Conservation (phyloP, 2,888 invertebrate species). For the Panorpa germanica region DNA sequence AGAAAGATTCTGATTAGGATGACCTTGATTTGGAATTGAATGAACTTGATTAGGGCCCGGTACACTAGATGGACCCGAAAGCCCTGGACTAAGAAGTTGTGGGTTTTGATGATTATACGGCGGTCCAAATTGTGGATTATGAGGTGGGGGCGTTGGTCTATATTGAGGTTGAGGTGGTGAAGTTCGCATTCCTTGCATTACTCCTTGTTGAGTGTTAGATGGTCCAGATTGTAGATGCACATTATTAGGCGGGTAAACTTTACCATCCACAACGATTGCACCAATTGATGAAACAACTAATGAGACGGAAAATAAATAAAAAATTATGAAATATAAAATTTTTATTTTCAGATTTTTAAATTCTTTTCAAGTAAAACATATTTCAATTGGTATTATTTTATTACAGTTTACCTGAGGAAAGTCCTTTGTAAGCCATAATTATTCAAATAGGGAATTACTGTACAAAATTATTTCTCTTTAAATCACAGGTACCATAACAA, state of each 20-base stretch:
- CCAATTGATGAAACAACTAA: slow-evolving; percentile 59
- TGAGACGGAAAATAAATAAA: slow-evolving; percentile 13
- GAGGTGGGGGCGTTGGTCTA: slow-evolving; percentile 23
- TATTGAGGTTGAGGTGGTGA: slow-evolving; percentile 15
- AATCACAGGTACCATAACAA: too few relatives aligned
- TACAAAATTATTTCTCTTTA: too few relatives aligned
- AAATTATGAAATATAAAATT: too few relatives aligned
- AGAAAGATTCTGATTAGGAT: too few relatives aligned
- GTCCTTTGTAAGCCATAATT: too few relatives aligned
- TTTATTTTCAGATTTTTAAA: slow-evolving; percentile 6
- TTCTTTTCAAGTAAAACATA: too few relatives aligned
- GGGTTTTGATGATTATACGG: slow-evolving; percentile 14
- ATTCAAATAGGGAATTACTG: too few relatives aligned
- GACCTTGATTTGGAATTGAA: too few relatives aligned
- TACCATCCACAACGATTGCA: slow-evolving; percentile 66
- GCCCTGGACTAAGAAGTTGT: slow-evolving; percentile 14
- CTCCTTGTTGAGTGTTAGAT: slow-evolving; percentile 17
- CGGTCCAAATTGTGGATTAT: slow-evolving; percentile 15
- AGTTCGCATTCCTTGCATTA: slow-evolving; percentile 16
- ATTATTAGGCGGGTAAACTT: slow-evolving; percentile 52
- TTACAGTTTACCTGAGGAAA: too few relatives aligned
- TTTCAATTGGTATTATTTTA: too few relatives aligned
- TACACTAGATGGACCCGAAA: slow-evolving; percentile 19
- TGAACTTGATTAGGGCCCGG: slow-evolving; percentile 21
- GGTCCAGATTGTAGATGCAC: too few relatives aligned